A percentile compares a stretch with the other conserved stretches of the same genome.
Evolutionary conservation across 2,888 invertebrate species (phyloP).

Genomic region (Glyphotaelius pellucidus): DNA sequence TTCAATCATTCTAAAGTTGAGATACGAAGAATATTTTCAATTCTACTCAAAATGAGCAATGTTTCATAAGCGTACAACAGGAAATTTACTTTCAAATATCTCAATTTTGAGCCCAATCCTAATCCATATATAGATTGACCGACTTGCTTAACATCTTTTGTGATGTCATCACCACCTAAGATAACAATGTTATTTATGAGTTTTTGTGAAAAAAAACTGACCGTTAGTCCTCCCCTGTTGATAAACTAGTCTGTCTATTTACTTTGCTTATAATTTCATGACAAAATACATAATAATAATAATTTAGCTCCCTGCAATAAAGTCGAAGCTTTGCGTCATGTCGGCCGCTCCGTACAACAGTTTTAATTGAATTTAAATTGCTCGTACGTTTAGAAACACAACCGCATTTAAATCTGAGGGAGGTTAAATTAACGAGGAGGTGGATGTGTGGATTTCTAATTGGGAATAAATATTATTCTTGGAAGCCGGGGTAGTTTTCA

Average conservation of each 20-base stretch:
- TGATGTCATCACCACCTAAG: no score
- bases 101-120: no score
- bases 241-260: background rate
- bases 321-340: background rate
- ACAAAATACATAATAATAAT: background rate
- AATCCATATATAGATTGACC: no score
- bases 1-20: no score
- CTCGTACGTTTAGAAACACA: background rate
- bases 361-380: conserved; percentile 2
- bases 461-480: background rate
- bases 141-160: no score
- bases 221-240: background rate
- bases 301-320: background rate
- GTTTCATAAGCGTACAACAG: no score
- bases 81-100: no score
- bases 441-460: background rate
- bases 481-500: background rate
- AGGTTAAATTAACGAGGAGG: background rate
- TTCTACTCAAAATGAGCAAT: no score
- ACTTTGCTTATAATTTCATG: background rate
- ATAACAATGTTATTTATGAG: no score
- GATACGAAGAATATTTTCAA: no score
- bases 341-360: background rate
- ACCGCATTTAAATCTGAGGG: background rate
- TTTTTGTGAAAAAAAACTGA: no score